Evolutionary conservation across 2,797 vertebrate species (phyloP), one percentile per base, ranked within the genome.

Genomic region (Chaenodraco wilsoni): DNA sequence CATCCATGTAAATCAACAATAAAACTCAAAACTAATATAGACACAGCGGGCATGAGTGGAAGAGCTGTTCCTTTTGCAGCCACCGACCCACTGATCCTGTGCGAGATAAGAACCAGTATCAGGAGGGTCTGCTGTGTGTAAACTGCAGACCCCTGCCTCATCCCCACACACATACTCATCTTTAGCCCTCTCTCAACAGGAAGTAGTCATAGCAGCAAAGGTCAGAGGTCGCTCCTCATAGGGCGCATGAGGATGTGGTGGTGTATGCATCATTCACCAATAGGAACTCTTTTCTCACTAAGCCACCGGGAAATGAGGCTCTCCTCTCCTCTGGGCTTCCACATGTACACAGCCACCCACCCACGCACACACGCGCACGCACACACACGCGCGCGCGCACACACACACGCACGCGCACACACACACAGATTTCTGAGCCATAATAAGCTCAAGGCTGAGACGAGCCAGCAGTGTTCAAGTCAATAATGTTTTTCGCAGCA

Each of bases 171-270:
- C 55, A 72, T 33, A 71, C 19, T 31, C 7, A 63, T 75, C 46
- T 31, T 63, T 21, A 69, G 41, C 56, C 7, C 21, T 72, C 55
- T 82, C 45, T 74, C 64, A 77, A 78, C 83, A 86, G 85, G 85
- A 91, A 85, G 81, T 45, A 74, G 74, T 82, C 83, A 78, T 65
- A 65, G 82, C 67, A 72, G 48, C 37, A 65, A 41, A 72, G 78
- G 76, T 85, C 81, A 79, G 27, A 69, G 64, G 72, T 68, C 21
- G 0, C 21, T 85, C 48, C 84, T 90, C 86, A 31, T 52, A 87
- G 85, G 85, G 83, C 48, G 9, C 70, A 77, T 83, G 67, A 88
- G 86, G 87, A 88, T 85, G 86, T 81, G 65, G 81, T 78, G 79
- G 73, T 84, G 72, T 75, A 68, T 33, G 75, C 75, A 73, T 75